Conservation (phyloP, 2,113 vertebrate species). For the Etia nguti region DNA sequence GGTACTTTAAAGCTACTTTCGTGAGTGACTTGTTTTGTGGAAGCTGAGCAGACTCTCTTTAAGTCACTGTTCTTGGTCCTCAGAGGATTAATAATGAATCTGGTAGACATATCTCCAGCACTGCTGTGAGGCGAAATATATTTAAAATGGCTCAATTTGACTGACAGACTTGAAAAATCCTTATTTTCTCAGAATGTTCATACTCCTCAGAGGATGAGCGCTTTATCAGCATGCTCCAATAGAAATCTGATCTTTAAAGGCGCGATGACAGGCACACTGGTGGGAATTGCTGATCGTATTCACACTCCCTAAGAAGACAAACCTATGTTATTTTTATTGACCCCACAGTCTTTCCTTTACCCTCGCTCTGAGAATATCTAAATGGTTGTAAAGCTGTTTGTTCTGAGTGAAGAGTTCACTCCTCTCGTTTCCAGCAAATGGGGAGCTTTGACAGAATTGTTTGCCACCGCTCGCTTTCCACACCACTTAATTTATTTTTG, state of each 20-base stretch:
- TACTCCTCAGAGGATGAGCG: background rate
- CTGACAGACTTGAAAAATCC: background rate
- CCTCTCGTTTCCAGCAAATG: background rate
- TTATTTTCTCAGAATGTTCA: background rate
- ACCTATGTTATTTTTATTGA: background rate
- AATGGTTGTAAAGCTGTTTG: background rate
- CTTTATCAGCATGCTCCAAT: fast-evolving
- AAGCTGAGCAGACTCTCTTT: background rate
- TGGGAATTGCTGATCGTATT: background rate
- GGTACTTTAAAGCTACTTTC: background rate
- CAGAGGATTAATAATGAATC: background rate
- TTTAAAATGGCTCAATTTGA: background rate
- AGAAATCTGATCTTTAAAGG: background rate
- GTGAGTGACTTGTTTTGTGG: background rate
- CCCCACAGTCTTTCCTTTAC: background rate
- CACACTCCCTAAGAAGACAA: background rate
- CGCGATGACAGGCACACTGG: background rate
- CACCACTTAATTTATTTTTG: background rate
- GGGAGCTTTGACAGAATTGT: background rate
- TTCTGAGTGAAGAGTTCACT: background rate
- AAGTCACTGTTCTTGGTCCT: background rate
- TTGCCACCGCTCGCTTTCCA: background rate
- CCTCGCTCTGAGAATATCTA: background rate
- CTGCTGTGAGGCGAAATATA: background rate
- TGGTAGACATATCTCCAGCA: background rate